These are phyloP conservation scores for Erpobdella octoculata DNA, from an alignment of 2,888 invertebrate genomes.

Conservation along the genomic window DNA sequence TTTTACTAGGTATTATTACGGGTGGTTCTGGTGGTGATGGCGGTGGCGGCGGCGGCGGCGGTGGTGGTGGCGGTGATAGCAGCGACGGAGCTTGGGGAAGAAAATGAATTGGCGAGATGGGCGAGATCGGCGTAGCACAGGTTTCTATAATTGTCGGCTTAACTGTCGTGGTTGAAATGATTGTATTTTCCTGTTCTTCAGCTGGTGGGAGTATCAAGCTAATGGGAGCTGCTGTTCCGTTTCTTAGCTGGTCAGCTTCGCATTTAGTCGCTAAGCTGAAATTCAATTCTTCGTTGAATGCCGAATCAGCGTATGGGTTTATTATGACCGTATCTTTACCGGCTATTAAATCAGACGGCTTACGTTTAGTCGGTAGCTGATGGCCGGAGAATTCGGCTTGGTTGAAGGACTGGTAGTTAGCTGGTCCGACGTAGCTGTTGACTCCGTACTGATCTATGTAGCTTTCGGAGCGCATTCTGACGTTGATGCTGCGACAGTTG, in stretches of 20 bases:
- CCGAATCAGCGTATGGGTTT: not conserved
- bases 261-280: no score
- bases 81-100: no score
- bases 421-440: not conserved
- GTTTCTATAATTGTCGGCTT: no score
- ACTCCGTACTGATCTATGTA: constrained; percentile 49
- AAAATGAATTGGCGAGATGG: no score
- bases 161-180: no score
- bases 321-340: not conserved
- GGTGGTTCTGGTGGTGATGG: not conserved
- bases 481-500: constrained; percentile 49
- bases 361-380: not conserved
- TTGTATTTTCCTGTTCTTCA: no score
- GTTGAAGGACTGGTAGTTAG: constrained; percentile 12
- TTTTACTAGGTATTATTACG: not conserved
- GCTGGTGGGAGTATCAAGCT: no score
- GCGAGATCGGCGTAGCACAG: no score
- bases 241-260: no score
- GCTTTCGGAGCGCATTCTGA: constrained; percentile 48
- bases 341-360: not conserved
- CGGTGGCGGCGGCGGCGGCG: not conserved
- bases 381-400: constrained; percentile 10
- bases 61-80: no score
- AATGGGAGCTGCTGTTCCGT: no score
- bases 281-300: no score